Conservation (phyloP, 2,797 vertebrate species). For the Alca torda region DNA sequence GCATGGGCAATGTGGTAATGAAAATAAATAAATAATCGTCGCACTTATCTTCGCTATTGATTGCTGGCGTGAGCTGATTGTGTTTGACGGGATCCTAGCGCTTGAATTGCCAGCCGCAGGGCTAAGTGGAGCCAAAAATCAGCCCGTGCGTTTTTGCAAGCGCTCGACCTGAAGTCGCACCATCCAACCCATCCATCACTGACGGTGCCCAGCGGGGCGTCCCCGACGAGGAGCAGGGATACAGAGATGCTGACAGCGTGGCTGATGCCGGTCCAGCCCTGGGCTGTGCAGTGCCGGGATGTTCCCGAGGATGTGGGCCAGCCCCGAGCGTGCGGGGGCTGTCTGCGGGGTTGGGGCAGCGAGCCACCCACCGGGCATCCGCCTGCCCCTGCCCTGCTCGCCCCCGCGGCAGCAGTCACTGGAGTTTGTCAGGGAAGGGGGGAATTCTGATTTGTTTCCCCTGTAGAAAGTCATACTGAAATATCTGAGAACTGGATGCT, state of each 20-base stretch:
- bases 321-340: rapidly evolving
- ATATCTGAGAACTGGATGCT: background rate
- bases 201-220: rapidly evolving
- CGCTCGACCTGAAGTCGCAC: background rate
- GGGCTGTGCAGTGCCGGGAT: rapidly evolving
- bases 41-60: constrained; percentile 35
- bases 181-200: background rate
- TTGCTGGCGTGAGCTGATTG: constrained; percentile 39
- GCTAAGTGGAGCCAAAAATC: background rate
- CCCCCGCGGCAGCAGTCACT: rapidly evolving
- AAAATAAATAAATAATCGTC: constrained; percentile 27
- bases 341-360: too few species aligned
- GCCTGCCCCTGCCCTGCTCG: background rate
- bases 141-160: background rate
- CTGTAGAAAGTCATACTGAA: background rate
- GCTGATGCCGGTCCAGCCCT: background rate
- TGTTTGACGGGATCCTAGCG: constrained; percentile 3
- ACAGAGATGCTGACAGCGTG: background rate
- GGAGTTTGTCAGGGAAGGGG: background rate
- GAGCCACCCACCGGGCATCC: background rate
- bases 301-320: background rate
- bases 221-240: background rate
- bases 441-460: background rate
- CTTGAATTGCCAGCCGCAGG: background rate
- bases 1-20: background rate